Evolutionary conservation across 1,140 invertebrate genomes (phyloP).

Genomic region (Drosophila ficusphila): DNA sequence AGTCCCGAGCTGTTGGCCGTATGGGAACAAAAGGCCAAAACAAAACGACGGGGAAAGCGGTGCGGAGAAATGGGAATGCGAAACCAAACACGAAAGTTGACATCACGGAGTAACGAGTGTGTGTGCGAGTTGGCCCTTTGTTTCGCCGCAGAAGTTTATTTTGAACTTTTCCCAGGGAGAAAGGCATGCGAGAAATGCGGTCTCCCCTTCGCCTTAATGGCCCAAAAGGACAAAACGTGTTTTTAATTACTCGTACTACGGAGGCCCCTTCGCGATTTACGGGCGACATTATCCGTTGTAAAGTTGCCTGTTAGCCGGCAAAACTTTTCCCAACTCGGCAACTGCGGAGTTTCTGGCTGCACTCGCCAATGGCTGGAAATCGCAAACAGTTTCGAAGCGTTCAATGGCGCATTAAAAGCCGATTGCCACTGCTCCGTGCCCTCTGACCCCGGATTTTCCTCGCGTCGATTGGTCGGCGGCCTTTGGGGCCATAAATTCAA

Average conservation of each 20-base stretch:
- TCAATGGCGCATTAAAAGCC: conserved; percentile 82
- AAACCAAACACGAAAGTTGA: conserved; percentile 79
- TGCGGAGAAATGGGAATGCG: conserved; percentile 25
- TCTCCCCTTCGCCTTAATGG: conserved; percentile 15
- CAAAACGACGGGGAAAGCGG: conserved; percentile 8
- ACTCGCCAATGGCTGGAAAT: conserved; percentile 36
- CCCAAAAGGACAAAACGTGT: conserved; percentile 73
- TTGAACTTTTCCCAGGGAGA: conserved; percentile 68
- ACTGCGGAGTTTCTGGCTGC: conserved; percentile 21
- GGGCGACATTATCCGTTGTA: conserved; percentile 31
- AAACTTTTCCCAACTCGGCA: conserved; percentile 34
- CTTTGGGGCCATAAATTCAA: conserved; percentile 70
- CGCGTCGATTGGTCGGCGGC: conserved; percentile 17
- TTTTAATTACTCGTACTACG: conserved; percentile 76
- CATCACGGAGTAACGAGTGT: conserved; percentile 65
- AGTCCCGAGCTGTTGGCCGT: conserved; percentile 34
- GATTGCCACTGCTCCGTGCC: conserved; percentile 51
- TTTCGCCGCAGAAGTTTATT: conserved; percentile 75
- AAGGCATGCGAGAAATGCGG: conserved; percentile 71
- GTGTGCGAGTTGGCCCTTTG: conserved; percentile 25
- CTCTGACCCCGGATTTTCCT: conserved; percentile 9
- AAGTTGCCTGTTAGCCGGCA: conserved; percentile 22
- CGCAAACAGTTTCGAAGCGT: conserved; percentile 76
- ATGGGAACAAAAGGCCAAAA: conserved; percentile 35
- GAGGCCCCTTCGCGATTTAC: conserved; percentile 33